Percentiles rank a stretch among this genome's conserved stretches.
These are phyloP conservation scores for Pterois miles DNA, from an alignment of 2,797 vertebrate genomes.

Conservation along the genomic window DNA sequence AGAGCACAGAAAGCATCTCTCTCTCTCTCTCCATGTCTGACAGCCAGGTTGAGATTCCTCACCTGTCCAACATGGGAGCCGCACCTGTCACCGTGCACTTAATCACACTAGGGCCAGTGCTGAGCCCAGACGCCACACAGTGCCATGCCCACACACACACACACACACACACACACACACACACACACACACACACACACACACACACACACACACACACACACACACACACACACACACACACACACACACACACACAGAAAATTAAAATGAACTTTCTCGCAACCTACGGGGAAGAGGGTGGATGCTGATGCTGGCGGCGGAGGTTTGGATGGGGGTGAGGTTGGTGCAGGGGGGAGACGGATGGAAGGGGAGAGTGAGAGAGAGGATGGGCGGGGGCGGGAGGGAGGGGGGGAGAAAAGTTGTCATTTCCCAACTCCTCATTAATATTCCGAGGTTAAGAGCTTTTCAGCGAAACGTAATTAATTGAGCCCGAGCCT, in stretches of 20 bases:
- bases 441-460: constrained; percentile 99
- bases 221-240: not conserved
- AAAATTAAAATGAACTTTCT: constrained; percentile 99
- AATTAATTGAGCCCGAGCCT: constrained; percentile 99
- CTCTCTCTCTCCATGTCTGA: constrained; percentile 73
- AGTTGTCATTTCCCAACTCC: constrained; percentile 99
- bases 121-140: constrained; percentile 74
- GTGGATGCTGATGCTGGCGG: constrained; percentile 71
- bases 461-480: constrained; percentile 99
- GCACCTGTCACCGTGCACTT: constrained; percentile 87
- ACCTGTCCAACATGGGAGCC: constrained; percentile 86
- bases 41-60: constrained; percentile 86
- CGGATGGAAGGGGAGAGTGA: constrained; percentile 47
- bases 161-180: not conserved
- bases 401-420: constrained; percentile 66
- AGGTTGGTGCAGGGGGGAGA: constrained; percentile 60
- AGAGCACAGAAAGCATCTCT: constrained; percentile 67
- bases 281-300: constrained; percentile 84
- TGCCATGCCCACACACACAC: constrained; percentile 38
- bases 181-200: constrained; percentile 11
- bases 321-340: constrained; percentile 67
- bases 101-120: constrained; percentile 83
- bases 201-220: constrained; percentile 26
- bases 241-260: constrained; percentile 26
- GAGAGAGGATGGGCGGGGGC: constrained; percentile 47